Evolutionary conservation across 2,113 vertebrate genomes (phyloP), one percentile per base, ranked within the genome.

Genomic region (Eulemur macaco): DNA sequence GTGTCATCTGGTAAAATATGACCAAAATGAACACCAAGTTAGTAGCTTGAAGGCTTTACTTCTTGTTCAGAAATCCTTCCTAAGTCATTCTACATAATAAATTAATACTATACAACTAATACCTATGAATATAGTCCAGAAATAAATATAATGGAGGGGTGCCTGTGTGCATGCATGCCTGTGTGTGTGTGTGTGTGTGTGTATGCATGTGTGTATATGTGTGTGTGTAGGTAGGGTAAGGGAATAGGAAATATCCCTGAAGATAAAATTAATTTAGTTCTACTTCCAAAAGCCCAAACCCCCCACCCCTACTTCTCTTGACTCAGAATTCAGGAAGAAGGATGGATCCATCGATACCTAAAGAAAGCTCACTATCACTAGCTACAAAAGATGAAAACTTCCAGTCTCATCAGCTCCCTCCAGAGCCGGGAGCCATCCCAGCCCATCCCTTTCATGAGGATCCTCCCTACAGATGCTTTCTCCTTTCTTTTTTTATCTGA

Each of bases 391-490:
- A 0, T 20, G 27, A 27, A 1, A 10, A 58, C 10, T 2, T n/a
- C 21, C 52, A 12, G 8, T 12, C 27, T 58, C 71, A 31, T 34
- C 15, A 11, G 52, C 5, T 66, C 50, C 27, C 54, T 89, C 8
- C 17, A 14, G 56, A 8, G 12, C 23, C 8, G 5, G 13, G 1
- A 15, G 12, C 17, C 73, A 12, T 18, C 8, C 14, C 13, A 1
- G 3, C 15, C 29, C 15, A 34, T 27, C 42, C 54, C 66, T 34
- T 50, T 13, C 21, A 45, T 2, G 2, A 71, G 21, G 2, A 8
- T 9, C 23, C 5, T 64, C 23, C 14, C 18, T 5, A 3, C 1
- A 0, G n/a, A 18, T 1, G 1, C 2, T 18, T 20, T 76, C 6
- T 6, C 17, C 18, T 73, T 23, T 20, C 20, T 64, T 14, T 2